These are phyloP conservation scores for Helarctos malayanus DNA, from an alignment of 2,797 vertebrate species.

Conservation along the genomic window DNA sequence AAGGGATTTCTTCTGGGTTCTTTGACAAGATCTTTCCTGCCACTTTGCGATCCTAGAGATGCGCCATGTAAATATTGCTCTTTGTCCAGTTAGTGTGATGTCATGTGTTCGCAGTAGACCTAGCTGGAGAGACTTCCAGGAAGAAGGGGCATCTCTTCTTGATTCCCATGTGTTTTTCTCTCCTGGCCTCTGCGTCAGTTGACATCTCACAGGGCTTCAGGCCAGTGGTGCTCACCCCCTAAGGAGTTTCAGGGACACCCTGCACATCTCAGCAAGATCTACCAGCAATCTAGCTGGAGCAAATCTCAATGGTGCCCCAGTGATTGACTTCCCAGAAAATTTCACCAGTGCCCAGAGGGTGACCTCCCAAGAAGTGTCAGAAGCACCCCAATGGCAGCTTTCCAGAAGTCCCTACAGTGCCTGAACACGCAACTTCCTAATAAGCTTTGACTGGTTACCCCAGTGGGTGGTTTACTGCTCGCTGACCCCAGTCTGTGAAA, in stretches of 20 bases:
- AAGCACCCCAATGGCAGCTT: background rate
- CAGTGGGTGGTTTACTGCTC: background rate
- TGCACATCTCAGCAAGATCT: background rate
- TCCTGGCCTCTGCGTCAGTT: background rate
- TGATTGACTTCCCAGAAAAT: background rate
- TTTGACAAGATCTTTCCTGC: background rate
- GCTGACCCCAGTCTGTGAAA: background rate
- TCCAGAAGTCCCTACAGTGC: background rate
- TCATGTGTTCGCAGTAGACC: background rate
- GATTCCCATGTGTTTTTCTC: background rate
- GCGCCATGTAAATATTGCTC: background rate
- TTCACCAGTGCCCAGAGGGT: background rate
- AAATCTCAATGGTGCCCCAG: background rate
- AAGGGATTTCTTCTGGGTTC: background rate
- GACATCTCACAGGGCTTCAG: background rate
- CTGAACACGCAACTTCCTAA: background rate
- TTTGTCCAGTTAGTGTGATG: background rate
- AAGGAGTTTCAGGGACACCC: background rate
- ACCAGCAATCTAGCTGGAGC: background rate
- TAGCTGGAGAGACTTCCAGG: background rate
- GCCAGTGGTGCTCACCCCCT: background rate
- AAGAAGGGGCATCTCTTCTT: background rate
- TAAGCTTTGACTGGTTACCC: background rate
- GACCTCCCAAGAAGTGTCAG: background rate
- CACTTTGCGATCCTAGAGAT: background rate